A percentile compares a stretch with the other conserved stretches of the same genome.
phyloP scores from a whole-genome alignment of 2,113 vertebrate genomes.

The Lepus timidus region DNA sequence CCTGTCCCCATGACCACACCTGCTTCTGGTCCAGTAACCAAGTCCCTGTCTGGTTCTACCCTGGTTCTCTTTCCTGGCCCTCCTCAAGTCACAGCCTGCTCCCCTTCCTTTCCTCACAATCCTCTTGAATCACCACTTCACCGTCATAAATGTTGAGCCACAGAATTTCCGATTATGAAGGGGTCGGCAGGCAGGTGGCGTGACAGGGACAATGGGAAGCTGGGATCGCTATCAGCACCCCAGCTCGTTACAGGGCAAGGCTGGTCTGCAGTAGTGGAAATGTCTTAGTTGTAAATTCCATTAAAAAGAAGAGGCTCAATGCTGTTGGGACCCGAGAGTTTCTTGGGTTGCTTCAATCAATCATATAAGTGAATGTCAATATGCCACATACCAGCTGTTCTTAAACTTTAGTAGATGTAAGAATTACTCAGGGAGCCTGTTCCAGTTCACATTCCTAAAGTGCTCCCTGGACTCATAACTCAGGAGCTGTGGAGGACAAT shows the following conservation, averaged over 20 bases:
- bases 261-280: background rate
- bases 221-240: background rate
- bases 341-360: background rate
- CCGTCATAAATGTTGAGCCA: background rate
- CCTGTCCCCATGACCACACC: background rate
- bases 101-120: background rate
- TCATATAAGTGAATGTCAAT: background rate
- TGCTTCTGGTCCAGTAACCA: background rate
- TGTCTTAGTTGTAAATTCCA: background rate
- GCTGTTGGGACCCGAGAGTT: background rate
- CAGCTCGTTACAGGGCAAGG: background rate
- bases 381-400: background rate
- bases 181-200: background rate
- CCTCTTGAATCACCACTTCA: background rate
- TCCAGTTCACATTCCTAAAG: background rate
- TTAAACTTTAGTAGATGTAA: conserved; percentile 3
- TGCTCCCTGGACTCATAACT: background rate
- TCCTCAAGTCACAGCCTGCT: background rate
- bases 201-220: background rate
- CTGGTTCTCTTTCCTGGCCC: background rate
- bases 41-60: background rate
- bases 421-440: background rate
- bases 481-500: background rate
- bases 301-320: background rate
- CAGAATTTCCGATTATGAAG: background rate